These are phyloP conservation scores for Galaxea fascicularis DNA, from an alignment of 92 coral and sea anemone species.

Conservation along the genomic window DNA sequence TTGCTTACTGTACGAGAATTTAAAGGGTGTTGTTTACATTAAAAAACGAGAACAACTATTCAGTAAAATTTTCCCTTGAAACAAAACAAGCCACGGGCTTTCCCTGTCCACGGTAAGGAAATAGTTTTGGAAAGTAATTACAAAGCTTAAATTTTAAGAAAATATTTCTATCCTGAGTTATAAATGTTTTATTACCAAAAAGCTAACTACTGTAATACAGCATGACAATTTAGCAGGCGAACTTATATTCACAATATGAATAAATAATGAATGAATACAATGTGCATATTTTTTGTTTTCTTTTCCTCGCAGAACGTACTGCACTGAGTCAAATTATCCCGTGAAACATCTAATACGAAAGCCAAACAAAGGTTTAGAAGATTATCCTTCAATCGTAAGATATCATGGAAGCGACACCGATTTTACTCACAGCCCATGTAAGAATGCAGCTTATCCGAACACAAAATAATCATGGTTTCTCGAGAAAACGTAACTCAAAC, in stretches of 20 bases:
- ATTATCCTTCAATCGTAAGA: neutral
- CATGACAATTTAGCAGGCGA: neutral
- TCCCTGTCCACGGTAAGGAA: neutral
- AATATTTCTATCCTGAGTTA: neutral
- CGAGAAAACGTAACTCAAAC: too few species aligned
- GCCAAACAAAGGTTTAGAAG: neutral
- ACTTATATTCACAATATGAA: constrained; percentile 1
- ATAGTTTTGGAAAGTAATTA: neutral
- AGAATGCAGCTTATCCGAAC: too few species aligned
- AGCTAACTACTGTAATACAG: neutral
- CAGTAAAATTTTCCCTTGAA: neutral
- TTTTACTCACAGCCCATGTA: neutral
- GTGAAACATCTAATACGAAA: neutral
- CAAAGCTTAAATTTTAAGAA: neutral
- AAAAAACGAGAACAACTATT: neutral
- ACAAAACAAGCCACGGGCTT: neutral
- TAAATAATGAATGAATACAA: neutral
- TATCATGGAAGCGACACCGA: neutral
- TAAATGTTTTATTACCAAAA: constrained; percentile 16
- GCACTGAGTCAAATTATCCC: neutral
- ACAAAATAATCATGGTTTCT: too few species aligned
- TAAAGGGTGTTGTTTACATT: neutral
- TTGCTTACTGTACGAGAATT: neutral
- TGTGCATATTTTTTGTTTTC: neutral
- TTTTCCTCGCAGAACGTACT: neutral